Evolutionary conservation across 2,797 vertebrate species (phyloP).

Genomic region (Apogon hyalosoma): DNA sequence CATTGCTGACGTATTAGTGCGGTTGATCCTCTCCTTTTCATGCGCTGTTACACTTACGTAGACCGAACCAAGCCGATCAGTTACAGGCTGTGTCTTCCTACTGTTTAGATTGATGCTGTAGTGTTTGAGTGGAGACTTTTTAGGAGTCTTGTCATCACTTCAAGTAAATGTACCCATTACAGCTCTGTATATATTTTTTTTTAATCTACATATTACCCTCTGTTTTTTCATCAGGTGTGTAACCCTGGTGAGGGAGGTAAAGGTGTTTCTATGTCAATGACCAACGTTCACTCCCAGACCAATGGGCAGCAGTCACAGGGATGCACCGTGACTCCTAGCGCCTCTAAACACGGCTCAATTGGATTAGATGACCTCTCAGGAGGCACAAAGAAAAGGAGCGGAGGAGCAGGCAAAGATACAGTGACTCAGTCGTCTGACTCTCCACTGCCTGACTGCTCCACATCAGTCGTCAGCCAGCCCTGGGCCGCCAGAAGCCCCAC

Average conservation of each 20-base stretch:
- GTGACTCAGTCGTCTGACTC: conserved; percentile 84
- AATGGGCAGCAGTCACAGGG: conserved; percentile 93
- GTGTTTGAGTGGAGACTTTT: no score
- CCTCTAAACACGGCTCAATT: conserved; percentile 88
- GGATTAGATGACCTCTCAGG: conserved; percentile 72
- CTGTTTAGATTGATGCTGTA: no score
- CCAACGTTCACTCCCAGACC: conserved; percentile 96
- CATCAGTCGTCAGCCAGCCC: conserved; percentile 87
- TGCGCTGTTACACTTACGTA: no score
- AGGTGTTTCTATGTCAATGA: conserved; percentile 89
- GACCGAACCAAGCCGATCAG: no score
- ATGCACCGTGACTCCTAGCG: conserved; percentile 87
- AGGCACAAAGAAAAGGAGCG: conserved; percentile 64
- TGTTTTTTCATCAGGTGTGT: conserved; percentile 84
- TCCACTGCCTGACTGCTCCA: conserved; percentile 88
- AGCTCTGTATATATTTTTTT: no score
- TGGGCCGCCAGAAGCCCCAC: conserved; percentile 70
- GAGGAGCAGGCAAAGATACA: conserved; percentile 75
- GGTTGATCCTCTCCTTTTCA: no score
- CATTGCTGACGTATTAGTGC: no score
- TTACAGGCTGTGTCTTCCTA: no score
- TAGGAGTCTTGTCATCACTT: no score
- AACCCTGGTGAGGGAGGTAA: conserved; percentile 90
- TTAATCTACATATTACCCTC: not conserved
- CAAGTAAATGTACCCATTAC: no score